Evolutionary conservation across 2,113 vertebrate genomes (phyloP), one percentile per base, ranked within the genome.

Genomic region (Corythoichthys intestinalis): DNA sequence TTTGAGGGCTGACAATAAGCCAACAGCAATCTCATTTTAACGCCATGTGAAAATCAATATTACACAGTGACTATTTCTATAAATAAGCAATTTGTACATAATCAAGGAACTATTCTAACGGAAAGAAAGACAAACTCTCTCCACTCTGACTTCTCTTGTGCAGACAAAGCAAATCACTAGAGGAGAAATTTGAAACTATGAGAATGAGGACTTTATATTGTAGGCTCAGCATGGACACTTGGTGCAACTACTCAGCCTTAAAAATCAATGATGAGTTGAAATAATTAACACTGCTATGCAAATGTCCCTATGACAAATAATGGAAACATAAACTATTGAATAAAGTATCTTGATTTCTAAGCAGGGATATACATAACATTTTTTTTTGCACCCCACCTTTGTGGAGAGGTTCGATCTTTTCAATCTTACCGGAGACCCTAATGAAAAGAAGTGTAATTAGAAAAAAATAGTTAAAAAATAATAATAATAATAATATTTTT

Each of bases 1-100:
- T 61, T 39, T 61, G 38, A 61, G 9, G 38, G 15, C 59, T 61
- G 59, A 61, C 3, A 61, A 61, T 44, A 61, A 44, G 59, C 38
- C 17, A 61, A 41, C 15, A 39, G n/a, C 17, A 0, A 39, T 39
- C 58, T n/a, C 7, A 14, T 60, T 59, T 64, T 14, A 64, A 34
- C 41, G 46, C 3, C 2, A 49, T 37, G 46, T 49, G 46, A 49
- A 65, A 61, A 39, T 41, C 37, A 60, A 37, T 49, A 49, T 65
- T 13, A 48, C 12, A 65, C 46, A 48, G 48, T n/a, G 2, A 60
- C 28, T 48, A 64, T 49, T 49, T 49, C 28, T n/a, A 15, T 35
- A 49, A 61, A 61, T 20, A 61, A 44, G 17, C 59, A 41, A 41
- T 61, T 41, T 39, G 37, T 39, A 34, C 4, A 56, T 56, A n/a